Percentiles rank a stretch among this genome's conserved stretches.
These are phyloP conservation scores for Scaeva pyrastri DNA, from an alignment of 2,888 invertebrate species.

Conservation along the genomic window DNA sequence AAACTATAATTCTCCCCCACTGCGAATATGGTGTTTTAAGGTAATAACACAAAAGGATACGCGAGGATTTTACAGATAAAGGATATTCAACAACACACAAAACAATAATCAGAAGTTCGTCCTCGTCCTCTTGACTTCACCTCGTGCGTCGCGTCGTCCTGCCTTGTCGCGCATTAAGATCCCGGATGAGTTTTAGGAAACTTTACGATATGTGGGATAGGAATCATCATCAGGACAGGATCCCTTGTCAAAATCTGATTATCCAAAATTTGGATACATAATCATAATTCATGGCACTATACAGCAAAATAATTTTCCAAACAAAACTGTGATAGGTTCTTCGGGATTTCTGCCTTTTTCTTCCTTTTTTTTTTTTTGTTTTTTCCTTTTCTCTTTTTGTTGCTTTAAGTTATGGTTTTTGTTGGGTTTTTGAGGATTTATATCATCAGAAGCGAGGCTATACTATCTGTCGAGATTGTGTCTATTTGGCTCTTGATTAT, in stretches of 20 bases:
- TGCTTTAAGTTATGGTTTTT: constrained; percentile 1
- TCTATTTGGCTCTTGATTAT: constrained; percentile 62
- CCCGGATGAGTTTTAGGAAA: constrained; percentile 30
- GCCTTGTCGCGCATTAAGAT: constrained; percentile 16
- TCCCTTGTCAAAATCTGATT: constrained; percentile 73
- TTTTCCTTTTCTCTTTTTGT: neutral
- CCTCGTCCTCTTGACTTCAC: too few species aligned
- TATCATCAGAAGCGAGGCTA: constrained; percentile 28
- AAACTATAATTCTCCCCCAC: constrained; percentile 46
- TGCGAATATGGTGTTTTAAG: constrained; percentile 12
- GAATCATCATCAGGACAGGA: constrained; percentile 21
- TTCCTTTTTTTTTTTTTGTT: neutral
- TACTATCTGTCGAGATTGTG: constrained; percentile 54
- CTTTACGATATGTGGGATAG: constrained; percentile 58
- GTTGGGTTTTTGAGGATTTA: constrained; percentile 4
- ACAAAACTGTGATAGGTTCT: constrained; percentile 1
- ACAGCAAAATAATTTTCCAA: constrained; percentile 28
- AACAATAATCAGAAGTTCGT: constrained; percentile 13
- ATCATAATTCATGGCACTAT: constrained; percentile 65
- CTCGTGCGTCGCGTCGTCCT: too few species aligned
- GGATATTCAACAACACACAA: neutral
- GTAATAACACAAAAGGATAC: constrained; percentile 15
- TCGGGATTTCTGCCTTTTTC: neutral
- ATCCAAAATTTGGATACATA: constrained; percentile 38
- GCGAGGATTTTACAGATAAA: too few species aligned